Percentiles rank a stretch among this genome's conserved stretches.
Evolutionary conservation across 92 coral and sea anemone genomes (phyloP).

Genomic region (Parazoanthus darwini): DNA sequence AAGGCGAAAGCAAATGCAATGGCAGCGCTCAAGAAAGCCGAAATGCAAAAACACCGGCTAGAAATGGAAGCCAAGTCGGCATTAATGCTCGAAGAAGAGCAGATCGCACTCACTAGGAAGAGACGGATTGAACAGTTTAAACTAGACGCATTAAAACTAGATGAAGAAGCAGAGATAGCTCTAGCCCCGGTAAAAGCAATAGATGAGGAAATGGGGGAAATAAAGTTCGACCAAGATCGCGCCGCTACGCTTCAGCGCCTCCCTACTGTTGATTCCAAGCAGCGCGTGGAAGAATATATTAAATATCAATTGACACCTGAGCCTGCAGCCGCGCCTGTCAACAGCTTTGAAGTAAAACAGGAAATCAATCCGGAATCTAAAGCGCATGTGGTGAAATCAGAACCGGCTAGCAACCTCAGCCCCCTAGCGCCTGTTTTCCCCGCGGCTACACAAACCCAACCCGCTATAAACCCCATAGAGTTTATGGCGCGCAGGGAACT

Average conservation of each 20-base stretch:
- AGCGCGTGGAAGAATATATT: slow-evolving; percentile 40
- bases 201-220: slow-evolving; percentile 40
- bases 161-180: slow-evolving; percentile 58
- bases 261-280: neutral
- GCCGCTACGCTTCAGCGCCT: slow-evolving; percentile 11
- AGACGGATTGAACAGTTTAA: slow-evolving; percentile 37
- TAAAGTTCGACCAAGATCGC: neutral
- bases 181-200: slow-evolving; percentile 49
- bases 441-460: slow-evolving; percentile 13
- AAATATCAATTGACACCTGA: neutral
- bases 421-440: slow-evolving; percentile 41
- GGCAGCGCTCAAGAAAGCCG: slow-evolving; percentile 55
- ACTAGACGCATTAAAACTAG: slow-evolving; percentile 40
- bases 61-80: neutral
- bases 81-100: slow-evolving; percentile 35
- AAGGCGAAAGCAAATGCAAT: slow-evolving; percentile 44
- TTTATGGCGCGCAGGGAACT: slow-evolving; percentile 58
- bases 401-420: slow-evolving; percentile 24
- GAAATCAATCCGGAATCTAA: no score
- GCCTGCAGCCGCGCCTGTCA: no score
- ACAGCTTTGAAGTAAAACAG: no score
- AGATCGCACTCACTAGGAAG: slow-evolving; percentile 47
- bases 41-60: slow-evolving; percentile 37
- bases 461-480: slow-evolving; percentile 35
- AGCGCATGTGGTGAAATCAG: neutral